These are phyloP conservation scores for Rapana venosa DNA, from an alignment of 2,888 invertebrate species.

Conservation along the genomic window DNA sequence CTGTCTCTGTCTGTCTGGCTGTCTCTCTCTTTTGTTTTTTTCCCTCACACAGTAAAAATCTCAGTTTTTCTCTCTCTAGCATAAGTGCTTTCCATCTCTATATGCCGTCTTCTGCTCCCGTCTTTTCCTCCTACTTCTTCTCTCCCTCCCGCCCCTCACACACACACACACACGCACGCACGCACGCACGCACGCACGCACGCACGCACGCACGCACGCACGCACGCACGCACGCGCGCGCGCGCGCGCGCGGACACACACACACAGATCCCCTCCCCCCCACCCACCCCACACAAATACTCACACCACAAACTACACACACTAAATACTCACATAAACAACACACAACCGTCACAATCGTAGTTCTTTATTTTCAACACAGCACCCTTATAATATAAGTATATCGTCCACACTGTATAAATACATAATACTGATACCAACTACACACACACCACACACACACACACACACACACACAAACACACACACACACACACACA, in stretches of 20 bases:
- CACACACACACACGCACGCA: slow-evolving; percentile 2
- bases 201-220: background rate
- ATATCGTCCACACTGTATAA: background rate
- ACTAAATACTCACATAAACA: too few species aligned
- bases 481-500: slow-evolving; percentile 2
- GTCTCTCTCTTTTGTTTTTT: background rate
- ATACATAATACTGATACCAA: background rate
- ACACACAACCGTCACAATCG: too few species aligned
- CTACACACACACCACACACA: background rate
- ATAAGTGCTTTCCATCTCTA: too few species aligned
- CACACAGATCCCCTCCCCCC: background rate
- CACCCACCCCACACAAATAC: background rate
- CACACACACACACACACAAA: background rate
- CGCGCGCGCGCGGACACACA: background rate
- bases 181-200: background rate
- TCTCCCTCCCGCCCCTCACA: background rate
- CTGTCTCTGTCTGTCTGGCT: background rate
- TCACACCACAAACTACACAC: slow-evolving; percentile 1
- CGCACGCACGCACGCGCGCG: background rate
- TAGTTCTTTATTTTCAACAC: background rate
- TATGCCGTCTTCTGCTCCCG: background rate
- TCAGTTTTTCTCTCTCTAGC: background rate
- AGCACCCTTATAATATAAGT: background rate
- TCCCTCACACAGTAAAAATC: background rate
- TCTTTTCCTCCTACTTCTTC: too few species aligned